Base-by-base conservation (phyloP, 1,140 invertebrate genomes). In the Hesperophylax magnus region DNA sequence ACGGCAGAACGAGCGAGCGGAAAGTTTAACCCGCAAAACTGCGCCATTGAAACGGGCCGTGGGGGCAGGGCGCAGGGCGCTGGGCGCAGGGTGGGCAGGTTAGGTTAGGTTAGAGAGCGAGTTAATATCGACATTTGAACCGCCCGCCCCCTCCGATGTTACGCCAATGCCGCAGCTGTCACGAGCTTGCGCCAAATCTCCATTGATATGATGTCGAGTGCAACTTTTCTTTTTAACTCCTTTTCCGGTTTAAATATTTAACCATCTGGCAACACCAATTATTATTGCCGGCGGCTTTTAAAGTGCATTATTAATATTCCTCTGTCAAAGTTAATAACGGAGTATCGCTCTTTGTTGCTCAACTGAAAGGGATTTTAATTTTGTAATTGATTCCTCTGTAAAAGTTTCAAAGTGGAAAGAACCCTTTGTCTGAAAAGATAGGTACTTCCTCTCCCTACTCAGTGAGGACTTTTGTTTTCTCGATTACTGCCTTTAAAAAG, bases 41-140 rank as follows among this genome's bases (percentile, higher is more conserved):
- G 69, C 69, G 69, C 69, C 47, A 54, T 31, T 54, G 20, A 3
- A 67, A 67, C 34, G 31, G 63, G 63, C n/a, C 27, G 22, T 15
- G 60, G 18, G 20, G 24, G 56, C 20, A 47, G 39, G 11, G 34
- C 0, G 18, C 24, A n/a, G 56, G 56, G 58, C 8, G 1, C 17
- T 18, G 58, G 58, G 24, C 22, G 20, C 15, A 18, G 63, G 63
- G 63, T 67, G 63, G 15, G 11, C 56, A 58, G 60, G 60, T 24
- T 61, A 22, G 31, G 34, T 31, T 17, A 18, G n/a, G 65, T 47
- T 47, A 47, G 34, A 34, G 61, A 67, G 22, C 61, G 67, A 78
- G 77, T 78, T 78, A 78, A 78, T 78, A 78, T 78, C 67, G 77
- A 78, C 63, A 67, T 78, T 71, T 79, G 71, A 72, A 72, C 53